Conservation (phyloP, 2,797 vertebrate species). For the Simalia tracyae region DNA sequence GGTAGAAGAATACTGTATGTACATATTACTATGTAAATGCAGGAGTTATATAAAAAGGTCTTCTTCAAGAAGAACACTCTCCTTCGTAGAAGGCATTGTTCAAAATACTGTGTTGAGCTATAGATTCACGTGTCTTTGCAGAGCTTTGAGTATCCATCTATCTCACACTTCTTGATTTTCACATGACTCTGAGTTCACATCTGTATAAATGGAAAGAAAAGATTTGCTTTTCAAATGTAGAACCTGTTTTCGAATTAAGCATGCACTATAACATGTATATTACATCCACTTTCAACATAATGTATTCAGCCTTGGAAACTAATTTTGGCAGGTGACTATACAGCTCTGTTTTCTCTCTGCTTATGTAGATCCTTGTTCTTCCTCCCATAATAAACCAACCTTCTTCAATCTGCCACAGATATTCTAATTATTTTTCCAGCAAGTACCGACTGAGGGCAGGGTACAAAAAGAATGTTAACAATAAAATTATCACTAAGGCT, state of each 20-base stretch:
- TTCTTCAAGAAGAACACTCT: slow-evolving; percentile 70
- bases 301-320: not conserved
- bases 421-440: not conserved
- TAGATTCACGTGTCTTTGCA: slow-evolving; percentile 3
- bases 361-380: too few relatives aligned
- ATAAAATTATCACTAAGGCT: not conserved
- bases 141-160: not conserved
- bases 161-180: slow-evolving; percentile 1
- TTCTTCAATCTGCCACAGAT: not conserved
- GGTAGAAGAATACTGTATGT: not conserved
- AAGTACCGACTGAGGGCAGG: not conserved
- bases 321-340: not conserved
- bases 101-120: not conserved
- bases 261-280: not conserved
- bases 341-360: not conserved
- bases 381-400: not conserved
- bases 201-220: slow-evolving; percentile 31
- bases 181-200: not conserved
- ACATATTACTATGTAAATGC: slow-evolving; percentile 51
- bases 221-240: not conserved
- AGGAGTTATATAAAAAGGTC: slow-evolving; percentile 42
- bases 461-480: not conserved
- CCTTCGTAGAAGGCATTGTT: slow-evolving; percentile 66
- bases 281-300: not conserved
- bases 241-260: not conserved